Base-by-base conservation (phyloP, 2,113 vertebrate genomes). In the Oplegnathus fasciatus region DNA sequence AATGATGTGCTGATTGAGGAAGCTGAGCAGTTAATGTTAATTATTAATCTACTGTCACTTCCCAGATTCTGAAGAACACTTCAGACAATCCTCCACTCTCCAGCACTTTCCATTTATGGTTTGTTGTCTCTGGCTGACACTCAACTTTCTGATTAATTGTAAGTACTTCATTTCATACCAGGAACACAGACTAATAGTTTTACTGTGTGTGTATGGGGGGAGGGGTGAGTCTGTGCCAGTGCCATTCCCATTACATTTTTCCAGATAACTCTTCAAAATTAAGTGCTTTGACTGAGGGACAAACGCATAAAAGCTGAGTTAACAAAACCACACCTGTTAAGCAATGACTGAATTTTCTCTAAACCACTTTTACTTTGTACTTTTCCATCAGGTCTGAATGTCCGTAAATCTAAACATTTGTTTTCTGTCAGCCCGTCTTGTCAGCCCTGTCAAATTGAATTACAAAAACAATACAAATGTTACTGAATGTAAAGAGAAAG, bases 31-130 rank as follows among this genome's bases (percentile, higher is more conserved):
- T 61, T 44, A 4, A 34, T 26, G 10, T 32, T 24, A 61, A 83
- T 32, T n/a, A 74, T 67, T 67, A 34, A 73, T 52, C 17, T 14
- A 32, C 6, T 22, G n/a, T 58, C 13, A 60, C 20, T 83, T 52
- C 40, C 28, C 71, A 80, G 60, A 64, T 15, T 55, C 73, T 64
- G 4, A 54, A 64, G 20, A 71, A 1, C 48, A 24, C 28, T 65
- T 14, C 10, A 75, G 30, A 69, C 37, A 34, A 7, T 6, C 6
- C 40, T 18, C 30, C n/a, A 62, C 46, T 52, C 46, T 57, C 10
- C 20, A 37, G 57, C 1, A 28, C 26, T 9, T 10, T 13, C 2
- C 22, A 11, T 34, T 26, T 57, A 42, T 48, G n/a, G 57, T 74
- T 67, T 54, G 20, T 65, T 30, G 37, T 57, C 8, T 65, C 28